Base-by-base conservation (phyloP, 2,888 invertebrate species). In the Schrankia costaestrigalis region DNA sequence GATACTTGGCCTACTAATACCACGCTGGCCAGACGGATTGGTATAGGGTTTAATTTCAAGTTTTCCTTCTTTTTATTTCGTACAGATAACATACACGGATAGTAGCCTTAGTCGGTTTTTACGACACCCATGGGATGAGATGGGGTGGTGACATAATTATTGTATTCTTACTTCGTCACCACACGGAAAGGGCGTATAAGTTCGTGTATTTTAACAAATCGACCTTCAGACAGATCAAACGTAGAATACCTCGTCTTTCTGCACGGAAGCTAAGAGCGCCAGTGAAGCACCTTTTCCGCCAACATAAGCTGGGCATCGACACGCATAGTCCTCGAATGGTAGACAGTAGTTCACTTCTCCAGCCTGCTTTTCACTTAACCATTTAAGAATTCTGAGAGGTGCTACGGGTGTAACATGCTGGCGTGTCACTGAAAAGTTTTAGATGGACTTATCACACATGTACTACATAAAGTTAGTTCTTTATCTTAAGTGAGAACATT, bases 261-360 rank as follows among this genome's bases (percentile, higher is more conserved):
- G 75, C 11, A 78, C 51, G 0, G 85, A 78, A 6, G 75, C 64
- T 26, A 95, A 77, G 21, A 92, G 71, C 0, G 93, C 93, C 8
- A 96, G 74, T 1, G 95, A 95, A 1, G 93, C 91, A 6, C 93
- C 95, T 73, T 95, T 96, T 0, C 95, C 95, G 0, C 96, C 96
- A 0, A 93, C 92, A 6, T 92, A 68, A 5, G 73, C 67, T 0
- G 90, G 74, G 43, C 90, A 89, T 12, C 85, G 79, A 13, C 92
- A 89, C 8, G 81, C 81, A 0, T 64, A 59, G 7, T 86, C 84
- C 4, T 78, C 72, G 13, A 93, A 89, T 0, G 72, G 36, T 1
- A 87, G 41, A 36, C 89, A 85, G 49, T 73, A 78, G 0, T 64
- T 60, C 3, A 72, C 71, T 0, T 51, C 32, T 0, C 73, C 77